Percentiles rank a stretch among this genome's conserved stretches.
phyloP scores from a whole-genome alignment of 1,140 invertebrate species.

The Forficula auricularia region DNA sequence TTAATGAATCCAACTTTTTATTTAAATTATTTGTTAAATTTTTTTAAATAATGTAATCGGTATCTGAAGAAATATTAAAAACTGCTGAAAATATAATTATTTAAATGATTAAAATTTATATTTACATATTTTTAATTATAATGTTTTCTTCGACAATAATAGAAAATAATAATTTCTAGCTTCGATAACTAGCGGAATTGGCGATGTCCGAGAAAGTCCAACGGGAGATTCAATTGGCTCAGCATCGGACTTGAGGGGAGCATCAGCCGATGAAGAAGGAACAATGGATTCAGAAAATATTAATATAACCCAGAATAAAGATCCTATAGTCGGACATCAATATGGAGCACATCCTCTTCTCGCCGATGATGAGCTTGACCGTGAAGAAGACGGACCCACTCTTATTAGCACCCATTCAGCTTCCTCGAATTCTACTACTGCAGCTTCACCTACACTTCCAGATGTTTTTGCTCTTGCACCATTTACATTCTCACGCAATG shows the following conservation, averaged over 20 bases:
- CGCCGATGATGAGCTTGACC: conserved; percentile 31
- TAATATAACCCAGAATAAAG: not conserved
- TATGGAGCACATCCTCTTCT: conserved; percentile 33
- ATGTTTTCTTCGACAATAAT: no score
- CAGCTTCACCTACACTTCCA: conserved; percentile 18
- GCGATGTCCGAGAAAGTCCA: conserved; percentile 19
- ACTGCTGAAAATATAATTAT: no score
- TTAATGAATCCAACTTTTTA: no score
- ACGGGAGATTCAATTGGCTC: not conserved
- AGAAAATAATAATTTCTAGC: no score
- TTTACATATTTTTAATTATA: no score
- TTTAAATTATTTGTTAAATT: no score
- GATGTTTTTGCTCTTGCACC: no score
- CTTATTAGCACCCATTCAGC: conserved; percentile 13
- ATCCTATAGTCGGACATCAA: conserved; percentile 29
- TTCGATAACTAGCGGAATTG: conserved; percentile 19
- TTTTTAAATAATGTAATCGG: no score
- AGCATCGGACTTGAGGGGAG: not conserved
- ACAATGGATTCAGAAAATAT: conserved; percentile 9
- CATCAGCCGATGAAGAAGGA: not conserved
- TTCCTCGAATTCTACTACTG: conserved; percentile 16
- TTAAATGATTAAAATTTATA: no score
- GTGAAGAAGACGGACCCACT: conserved; percentile 19
- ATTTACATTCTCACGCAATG: conserved; percentile 17
- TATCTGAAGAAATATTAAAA: no score